Conservation (phyloP, 2,888 invertebrate species). For the Drepanosiphum platanoidis region DNA sequence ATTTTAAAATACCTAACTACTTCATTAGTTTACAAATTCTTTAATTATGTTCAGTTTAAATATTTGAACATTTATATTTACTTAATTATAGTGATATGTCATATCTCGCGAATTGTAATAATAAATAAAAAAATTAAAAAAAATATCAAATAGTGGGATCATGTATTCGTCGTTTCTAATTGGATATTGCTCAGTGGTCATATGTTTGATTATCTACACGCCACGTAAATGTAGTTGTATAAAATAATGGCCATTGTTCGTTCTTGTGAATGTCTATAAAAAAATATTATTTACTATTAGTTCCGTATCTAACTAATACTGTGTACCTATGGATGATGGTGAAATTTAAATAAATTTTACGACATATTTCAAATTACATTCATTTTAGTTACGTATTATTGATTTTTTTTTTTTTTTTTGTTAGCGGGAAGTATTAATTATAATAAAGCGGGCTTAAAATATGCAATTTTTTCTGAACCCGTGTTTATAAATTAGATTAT, state of each 20-base stretch:
- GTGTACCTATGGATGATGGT: neutral
- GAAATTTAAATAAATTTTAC: neutral
- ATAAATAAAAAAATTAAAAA: neutral
- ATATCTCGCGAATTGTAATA: neutral
- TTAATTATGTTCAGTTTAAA: neutral
- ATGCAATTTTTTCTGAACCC: too few species aligned
- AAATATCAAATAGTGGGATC: slow-evolving; percentile 10
- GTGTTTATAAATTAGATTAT: too few species aligned
- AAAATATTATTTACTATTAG: slow-evolving; percentile 23
- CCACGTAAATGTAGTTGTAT: neutral
- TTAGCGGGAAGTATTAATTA: too few species aligned
- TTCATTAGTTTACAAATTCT: neutral
- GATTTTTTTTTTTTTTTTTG: too few species aligned
- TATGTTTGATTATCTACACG: slow-evolving; percentile 12
- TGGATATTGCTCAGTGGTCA: slow-evolving; percentile 35
- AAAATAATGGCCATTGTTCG: slow-evolving; percentile 33
- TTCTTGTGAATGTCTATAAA: slow-evolving; percentile 20
- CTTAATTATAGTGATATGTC: neutral
- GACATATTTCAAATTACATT: neutral
- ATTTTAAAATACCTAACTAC: neutral
- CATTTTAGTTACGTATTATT: neutral
- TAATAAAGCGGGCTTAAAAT: too few species aligned
- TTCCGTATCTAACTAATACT: slow-evolving; percentile 5
- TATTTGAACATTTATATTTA: neutral
- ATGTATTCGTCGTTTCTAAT: slow-evolving; percentile 31